A percentile compares a stretch with the other conserved stretches of the same genome.
Evolutionary conservation across 1,140 invertebrate genomes (phyloP).

Genomic region (Sminthurinus signatus): DNA sequence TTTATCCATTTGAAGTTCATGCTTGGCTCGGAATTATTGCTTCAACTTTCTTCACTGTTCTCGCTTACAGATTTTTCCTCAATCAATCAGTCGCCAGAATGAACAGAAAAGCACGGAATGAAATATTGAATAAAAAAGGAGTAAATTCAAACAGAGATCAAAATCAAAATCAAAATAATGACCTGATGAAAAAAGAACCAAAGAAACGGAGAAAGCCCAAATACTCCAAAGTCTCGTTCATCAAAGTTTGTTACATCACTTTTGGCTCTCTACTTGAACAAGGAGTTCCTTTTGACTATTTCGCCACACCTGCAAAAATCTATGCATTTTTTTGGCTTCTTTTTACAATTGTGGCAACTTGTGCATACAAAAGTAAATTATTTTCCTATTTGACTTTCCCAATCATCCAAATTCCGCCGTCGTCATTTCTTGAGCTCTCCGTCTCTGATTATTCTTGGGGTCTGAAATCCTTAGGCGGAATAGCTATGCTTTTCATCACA

Average conservation of each 20-base stretch:
- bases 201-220: not conserved
- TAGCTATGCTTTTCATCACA: conserved; percentile 31
- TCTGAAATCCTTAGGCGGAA: conserved; percentile 35
- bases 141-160: not conserved
- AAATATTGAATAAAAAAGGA: not conserved
- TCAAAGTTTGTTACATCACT: conserved; percentile 21
- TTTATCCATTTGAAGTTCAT: conserved; percentile 24
- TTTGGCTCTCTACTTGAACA: conserved; percentile 35
- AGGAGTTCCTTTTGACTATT: conserved; percentile 21
- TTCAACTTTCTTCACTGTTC: conserved; percentile 9
- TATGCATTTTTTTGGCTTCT: conserved; percentile 27
- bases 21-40: conserved; percentile 19
- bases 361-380: conserved; percentile 35
- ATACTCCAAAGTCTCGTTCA: conserved; percentile 15
- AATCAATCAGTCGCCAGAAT: conserved; percentile 3
- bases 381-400: conserved; percentile 39
- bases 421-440: conserved; percentile 23
- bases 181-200: not conserved
- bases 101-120: not conserved
- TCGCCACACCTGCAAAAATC: conserved; percentile 11
- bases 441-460: conserved; percentile 27
- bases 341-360: conserved; percentile 28
- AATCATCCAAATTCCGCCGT: conserved; percentile 25
- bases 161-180: not conserved
- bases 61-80: conserved; percentile 19